Base-by-base conservation (phyloP, 2,888 invertebrate species). In the Catocala sponsa region DNA sequence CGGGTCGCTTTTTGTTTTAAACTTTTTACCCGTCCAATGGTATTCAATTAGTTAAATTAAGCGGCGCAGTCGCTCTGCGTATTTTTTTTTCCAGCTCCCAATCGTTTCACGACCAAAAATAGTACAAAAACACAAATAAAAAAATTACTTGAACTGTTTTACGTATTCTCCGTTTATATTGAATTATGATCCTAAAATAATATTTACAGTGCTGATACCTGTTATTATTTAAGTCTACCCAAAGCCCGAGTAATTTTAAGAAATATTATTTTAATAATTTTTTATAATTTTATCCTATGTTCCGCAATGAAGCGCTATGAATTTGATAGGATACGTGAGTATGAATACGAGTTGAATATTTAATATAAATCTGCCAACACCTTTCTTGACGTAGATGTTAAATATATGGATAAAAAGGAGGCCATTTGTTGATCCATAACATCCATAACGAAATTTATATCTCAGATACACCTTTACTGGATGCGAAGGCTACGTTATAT, bases 21-120 rank as follows among this genome's bases (percentile, higher is more conserved):
- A 69, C 65, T 71, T 76, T 78, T 76, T 72, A 57, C 51, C 65
- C 65, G 55, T 66, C 65, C 53, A 55, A 61, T 53, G 65, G 62
- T 68, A 67, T 78, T 76, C 78, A 79, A 78, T 76, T 78, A 74
- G 75, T 75, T 79, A 78, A 79, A 79, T 78, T 78, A 77, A 68
- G 70, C 67, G 59, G 55, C 63, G 63, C 56, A 66, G 58, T 69
- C 51, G 55, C 65, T 75, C 63, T 66, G 50, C 56, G 44, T 64
- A 42, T 32, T 55, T 51, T 62, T 51, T 62, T 60, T 65, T 63
- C 63, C 12, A 47, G 51, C 50, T 13, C 41, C 52, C 44, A 10
- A 59, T 52, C 58, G 51, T 57, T 70, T 65, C 55, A 12, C 50
- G 47, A 57, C 57, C 38, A 32, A 65, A 65, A 63, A 65, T 54